phyloP scores from a whole-genome alignment of 2,888 invertebrate species.

The Nymphalis c-album region DNA sequence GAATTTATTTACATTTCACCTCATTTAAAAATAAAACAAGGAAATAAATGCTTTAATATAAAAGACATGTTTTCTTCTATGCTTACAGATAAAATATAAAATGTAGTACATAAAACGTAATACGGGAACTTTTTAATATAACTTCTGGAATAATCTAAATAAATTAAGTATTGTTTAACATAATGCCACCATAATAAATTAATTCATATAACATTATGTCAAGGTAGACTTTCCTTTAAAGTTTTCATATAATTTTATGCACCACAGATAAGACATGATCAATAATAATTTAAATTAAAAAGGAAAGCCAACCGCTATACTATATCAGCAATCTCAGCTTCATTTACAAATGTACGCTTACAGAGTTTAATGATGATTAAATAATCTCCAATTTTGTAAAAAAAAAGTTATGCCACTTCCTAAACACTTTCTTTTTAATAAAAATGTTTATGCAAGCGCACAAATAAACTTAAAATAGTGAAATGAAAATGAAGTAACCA shows the following conservation, averaged over 20 bases:
- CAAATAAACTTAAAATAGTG: not conserved
- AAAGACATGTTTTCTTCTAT: not conserved
- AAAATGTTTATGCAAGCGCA: not conserved
- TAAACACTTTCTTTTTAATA: not conserved
- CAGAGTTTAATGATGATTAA: not conserved
- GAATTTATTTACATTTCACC: conserved; percentile 48
- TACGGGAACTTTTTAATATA: conserved; percentile 8
- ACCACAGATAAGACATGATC: not conserved
- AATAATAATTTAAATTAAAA: conserved; percentile 2
- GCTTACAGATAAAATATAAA: not conserved
- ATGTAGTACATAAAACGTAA: conserved; percentile 9
- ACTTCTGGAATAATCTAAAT: not conserved
- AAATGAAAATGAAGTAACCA: conserved; percentile 2
- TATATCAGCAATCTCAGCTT: not conserved
- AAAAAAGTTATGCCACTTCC: not conserved
- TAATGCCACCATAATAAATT: not conserved
- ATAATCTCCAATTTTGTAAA: not conserved
- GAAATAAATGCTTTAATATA: conserved; percentile 28
- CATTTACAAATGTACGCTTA: conserved; percentile 2
- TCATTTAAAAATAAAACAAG: conserved; percentile 32
- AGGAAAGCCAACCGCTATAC: conserved; percentile 6
- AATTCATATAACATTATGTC: not conserved
- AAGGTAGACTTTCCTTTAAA: conserved; percentile 8
- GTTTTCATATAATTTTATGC: conserved; percentile 4
- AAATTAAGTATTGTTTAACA: not conserved